A percentile compares a stretch with the other conserved stretches of the same genome.
These are phyloP conservation scores for Charaxes varanes DNA, from an alignment of 1,140 invertebrate species.

Conservation along the genomic window DNA sequence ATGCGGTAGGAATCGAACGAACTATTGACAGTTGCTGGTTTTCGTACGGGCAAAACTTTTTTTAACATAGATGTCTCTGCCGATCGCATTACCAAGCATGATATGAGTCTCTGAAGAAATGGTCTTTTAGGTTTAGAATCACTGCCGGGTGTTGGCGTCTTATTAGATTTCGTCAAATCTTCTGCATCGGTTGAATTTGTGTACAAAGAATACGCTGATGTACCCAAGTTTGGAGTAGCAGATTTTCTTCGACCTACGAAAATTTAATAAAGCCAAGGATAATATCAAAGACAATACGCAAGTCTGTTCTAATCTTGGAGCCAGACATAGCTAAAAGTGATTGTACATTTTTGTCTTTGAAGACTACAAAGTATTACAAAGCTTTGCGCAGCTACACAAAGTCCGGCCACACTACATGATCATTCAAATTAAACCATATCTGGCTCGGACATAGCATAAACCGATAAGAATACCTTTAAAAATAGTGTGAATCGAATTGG, in stretches of 20 bases:
- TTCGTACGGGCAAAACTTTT: constrained; percentile 6
- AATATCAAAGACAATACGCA: too few relatives aligned
- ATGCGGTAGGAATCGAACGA: constrained; percentile 53
- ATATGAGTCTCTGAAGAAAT: constrained; percentile 43
- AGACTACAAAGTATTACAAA: too few relatives aligned
- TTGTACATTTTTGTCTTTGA: too few relatives aligned
- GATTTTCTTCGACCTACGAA: constrained; percentile 37
- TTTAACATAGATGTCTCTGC: constrained; percentile 27
- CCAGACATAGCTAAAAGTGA: too few relatives aligned
- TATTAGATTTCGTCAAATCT: constrained; percentile 13
- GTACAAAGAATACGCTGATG: constrained; percentile 36
- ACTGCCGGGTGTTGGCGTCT: constrained; percentile 3
- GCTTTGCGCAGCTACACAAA: too few relatives aligned
- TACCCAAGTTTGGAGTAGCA: constrained; percentile 49
- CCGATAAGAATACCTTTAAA: constrained; percentile 36
- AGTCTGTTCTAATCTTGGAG: too few relatives aligned
- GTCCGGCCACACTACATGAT: too few relatives aligned
- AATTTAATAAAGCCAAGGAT: too few relatives aligned
- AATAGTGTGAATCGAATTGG: constrained; percentile 36
- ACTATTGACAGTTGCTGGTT: constrained; percentile 24
- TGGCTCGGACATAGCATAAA: background rate
- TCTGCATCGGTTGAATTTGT: constrained; percentile 22
- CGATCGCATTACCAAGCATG: constrained; percentile 44
- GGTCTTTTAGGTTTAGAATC: constrained; percentile 38
- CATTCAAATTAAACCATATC: too few relatives aligned